A percentile compares a stretch with the other conserved stretches of the same genome.
phyloP scores from a whole-genome alignment of 2,797 vertebrate genomes.

The Myotis daubentonii region DNA sequence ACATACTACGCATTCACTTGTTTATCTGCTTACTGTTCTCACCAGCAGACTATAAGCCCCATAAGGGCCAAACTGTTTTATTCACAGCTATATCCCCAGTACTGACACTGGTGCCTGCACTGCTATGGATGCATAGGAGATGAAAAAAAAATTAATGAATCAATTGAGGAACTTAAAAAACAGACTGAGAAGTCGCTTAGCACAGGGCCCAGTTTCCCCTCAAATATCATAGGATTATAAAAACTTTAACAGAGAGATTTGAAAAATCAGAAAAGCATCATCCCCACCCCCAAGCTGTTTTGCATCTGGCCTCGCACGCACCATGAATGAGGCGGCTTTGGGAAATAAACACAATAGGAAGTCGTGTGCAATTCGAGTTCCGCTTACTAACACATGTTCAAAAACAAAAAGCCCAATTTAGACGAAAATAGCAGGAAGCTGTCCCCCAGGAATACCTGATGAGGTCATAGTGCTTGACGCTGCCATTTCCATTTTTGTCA shows the following conservation, averaged over 20 bases:
- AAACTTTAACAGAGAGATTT: not conserved
- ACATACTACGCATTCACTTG: not conserved
- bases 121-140: not conserved
- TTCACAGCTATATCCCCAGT: not conserved
- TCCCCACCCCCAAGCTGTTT: not conserved
- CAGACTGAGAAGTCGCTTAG: not conserved
- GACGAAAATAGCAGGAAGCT: constrained; percentile 75
- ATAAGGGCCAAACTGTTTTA: not conserved
- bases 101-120: not conserved
- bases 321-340: constrained; percentile 77
- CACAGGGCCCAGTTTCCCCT: not conserved
- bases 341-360: constrained; percentile 83
- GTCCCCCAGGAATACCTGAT: constrained; percentile 79
- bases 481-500: constrained; percentile 63
- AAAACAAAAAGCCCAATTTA: constrained; percentile 76
- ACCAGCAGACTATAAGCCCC: not conserved
- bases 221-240: not conserved
- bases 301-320: not conserved
- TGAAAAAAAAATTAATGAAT: not conserved
- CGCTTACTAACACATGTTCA: constrained; percentile 79
- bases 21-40: not conserved
- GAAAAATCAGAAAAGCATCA: constrained; percentile 29
- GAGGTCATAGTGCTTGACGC: constrained; percentile 69
- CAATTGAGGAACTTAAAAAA: not conserved
- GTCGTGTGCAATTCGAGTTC: constrained; percentile 75